Evolutionary conservation across 2,113 vertebrate species (phyloP), one percentile per base, ranked within the genome.

Genomic region (Macaca mulatta): DNA sequence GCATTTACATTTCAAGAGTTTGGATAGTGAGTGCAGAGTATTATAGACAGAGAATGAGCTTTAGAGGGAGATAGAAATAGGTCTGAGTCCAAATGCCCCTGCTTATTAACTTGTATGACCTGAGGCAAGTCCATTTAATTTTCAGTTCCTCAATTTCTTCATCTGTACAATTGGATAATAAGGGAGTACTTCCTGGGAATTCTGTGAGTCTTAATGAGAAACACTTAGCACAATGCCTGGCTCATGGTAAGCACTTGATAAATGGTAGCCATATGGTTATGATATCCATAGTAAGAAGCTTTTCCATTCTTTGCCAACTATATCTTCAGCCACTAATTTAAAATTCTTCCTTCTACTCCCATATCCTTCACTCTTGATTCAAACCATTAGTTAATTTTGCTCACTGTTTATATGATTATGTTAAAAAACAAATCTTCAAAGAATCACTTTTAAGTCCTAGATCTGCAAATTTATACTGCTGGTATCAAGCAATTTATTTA

Each of bases 131-230:
- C n/a, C 55, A 22, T 74, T 86, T 75, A 75, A 75, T 80, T 90
- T 74, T 95, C 74, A 70, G 59, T 75, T 83, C 92, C 72, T 96
- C 93, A 69, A 86, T 91, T 89, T 97, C 83, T 96, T 97, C 82
- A 80, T 96, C 95, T 94, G 80, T 90, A 57, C 16, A 90, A 96
- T 0, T 93, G 84, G 55, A 93, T 80, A 84, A 75, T 84, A 87
- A 87, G 64, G 90, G 6, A 50, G 61, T 22, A 59, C 52, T 93
- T 92, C 45, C 23, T 61, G 13, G 45, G 18, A 96, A 96, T 90
- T 85, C 72, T 94, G 59, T 35, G 40, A 74, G 43, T 91, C 87
- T 94, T 84, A 95, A 91, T 74, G 38, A 95, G 89, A 97, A 93
- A 93, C 67, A 57, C 80, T 95, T 81, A 87, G 38, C 86, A 70